Conservation (phyloP, 2,888 invertebrate genomes). For the Dasysyrphus albostriatus region DNA sequence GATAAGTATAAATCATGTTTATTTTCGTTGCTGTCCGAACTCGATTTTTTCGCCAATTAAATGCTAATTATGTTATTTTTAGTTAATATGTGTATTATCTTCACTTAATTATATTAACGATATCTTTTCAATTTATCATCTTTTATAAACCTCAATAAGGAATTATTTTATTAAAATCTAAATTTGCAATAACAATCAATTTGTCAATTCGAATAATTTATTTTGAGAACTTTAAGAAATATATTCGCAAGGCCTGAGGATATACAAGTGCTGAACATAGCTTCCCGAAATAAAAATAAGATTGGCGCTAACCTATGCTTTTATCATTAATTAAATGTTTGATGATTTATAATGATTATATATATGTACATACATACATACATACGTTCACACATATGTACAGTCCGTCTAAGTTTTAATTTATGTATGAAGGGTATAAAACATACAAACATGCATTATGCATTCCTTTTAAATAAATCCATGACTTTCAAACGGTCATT, state of each 20-base stretch:
- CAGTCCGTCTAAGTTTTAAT: no score
- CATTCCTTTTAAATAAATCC: no score
- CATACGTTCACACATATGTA: no score
- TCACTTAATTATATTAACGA: background rate
- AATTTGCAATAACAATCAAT: slow-evolving; percentile 11
- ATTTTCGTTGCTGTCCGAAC: background rate
- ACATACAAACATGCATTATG: no score
- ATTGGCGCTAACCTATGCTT: background rate
- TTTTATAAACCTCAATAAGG: background rate
- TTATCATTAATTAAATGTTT: background rate
- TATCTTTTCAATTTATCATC: slow-evolving; percentile 15
- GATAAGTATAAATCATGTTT: background rate
- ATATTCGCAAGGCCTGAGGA: slow-evolving; percentile 8
- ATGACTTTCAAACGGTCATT: no score
- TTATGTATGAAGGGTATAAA: no score
- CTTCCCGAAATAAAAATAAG: no score
- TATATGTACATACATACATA: no score
- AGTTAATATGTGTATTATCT: slow-evolving; percentile 3
- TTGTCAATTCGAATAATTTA: background rate
- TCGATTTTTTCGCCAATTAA: background rate
- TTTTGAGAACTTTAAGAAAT: background rate
- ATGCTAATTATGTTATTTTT: slow-evolving; percentile 38
- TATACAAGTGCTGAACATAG: no score
- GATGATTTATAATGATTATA: no score
- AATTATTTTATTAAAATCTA: slow-evolving; percentile 3